phyloP scores from a whole-genome alignment of 2,888 invertebrate species.

The Tineola bisselliella region DNA sequence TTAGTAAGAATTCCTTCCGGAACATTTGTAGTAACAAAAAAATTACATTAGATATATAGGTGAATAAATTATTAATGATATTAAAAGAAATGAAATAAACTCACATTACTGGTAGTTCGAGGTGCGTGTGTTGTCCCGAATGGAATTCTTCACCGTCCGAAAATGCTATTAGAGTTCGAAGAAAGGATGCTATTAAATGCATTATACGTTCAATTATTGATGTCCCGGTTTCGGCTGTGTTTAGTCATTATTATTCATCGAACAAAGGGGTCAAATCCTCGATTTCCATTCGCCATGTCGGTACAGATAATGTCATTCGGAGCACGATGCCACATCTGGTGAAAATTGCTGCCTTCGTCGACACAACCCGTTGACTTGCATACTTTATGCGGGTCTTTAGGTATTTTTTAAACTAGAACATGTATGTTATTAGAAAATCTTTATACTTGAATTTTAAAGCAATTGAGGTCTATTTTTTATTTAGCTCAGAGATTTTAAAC shows the following conservation, averaged over 20 bases:
- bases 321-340: constrained; percentile 17
- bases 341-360: constrained; percentile 1
- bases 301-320: constrained; percentile 20
- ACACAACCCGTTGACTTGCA: neutral
- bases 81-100: too few relatives aligned
- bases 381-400: neutral
- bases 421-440: too few relatives aligned
- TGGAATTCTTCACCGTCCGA: neutral
- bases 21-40: too few relatives aligned
- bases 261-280: constrained; percentile 46
- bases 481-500: too few relatives aligned
- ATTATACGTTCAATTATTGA: constrained; percentile 6
- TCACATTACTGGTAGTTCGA: too few relatives aligned
- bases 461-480: too few relatives aligned
- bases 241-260: constrained; percentile 58
- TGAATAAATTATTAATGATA: too few relatives aligned
- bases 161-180: neutral
- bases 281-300: constrained; percentile 35
- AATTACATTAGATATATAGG: too few relatives aligned
- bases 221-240: constrained; percentile 27
- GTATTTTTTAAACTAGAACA: neutral
- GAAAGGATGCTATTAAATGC: neutral
- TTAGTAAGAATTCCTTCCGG: too few relatives aligned
- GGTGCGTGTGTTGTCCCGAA: too few relatives aligned
- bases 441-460: too few relatives aligned